These are phyloP conservation scores for Patiria pectinifera DNA, from an alignment of 53 echinoderm and acorn worm species.

Conservation along the genomic window DNA sequence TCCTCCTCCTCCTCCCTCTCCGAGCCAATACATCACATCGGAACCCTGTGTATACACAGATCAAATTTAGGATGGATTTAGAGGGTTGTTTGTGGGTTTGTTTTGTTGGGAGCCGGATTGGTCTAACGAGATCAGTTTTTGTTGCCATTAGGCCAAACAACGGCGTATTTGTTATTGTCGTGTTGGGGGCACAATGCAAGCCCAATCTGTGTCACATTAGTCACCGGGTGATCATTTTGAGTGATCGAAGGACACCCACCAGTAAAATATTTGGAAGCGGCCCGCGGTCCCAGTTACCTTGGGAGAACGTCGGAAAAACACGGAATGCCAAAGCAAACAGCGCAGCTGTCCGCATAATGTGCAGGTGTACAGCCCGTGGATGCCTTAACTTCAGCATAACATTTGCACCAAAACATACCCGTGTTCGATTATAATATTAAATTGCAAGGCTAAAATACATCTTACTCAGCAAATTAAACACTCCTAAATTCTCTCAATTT, in stretches of 20 bases:
- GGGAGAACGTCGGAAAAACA: background rate
- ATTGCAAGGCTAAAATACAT: too few species aligned
- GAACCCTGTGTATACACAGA: background rate
- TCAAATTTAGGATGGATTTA: background rate
- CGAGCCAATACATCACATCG: constrained; percentile 1
- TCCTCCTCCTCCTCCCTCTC: background rate
- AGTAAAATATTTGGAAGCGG: background rate
- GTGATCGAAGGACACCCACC: constrained; percentile 23
- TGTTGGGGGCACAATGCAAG: background rate
- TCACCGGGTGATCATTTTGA: constrained; percentile 19
- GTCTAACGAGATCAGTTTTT: constrained; percentile 15
- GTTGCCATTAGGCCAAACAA: constrained; percentile 42
- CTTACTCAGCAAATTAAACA: too few species aligned
- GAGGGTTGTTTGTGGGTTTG: background rate
- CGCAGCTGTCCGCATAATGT: background rate
- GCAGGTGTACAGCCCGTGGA: background rate
- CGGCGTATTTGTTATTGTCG: background rate
- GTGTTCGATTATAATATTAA: too few species aligned
- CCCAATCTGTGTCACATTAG: constrained; percentile 22
- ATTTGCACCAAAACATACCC: too few species aligned
- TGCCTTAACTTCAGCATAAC: too few species aligned
- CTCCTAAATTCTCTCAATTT: too few species aligned
- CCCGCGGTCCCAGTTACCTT: background rate
- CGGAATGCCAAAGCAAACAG: background rate
- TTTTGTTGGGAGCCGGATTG: constrained; percentile 12